These are phyloP conservation scores for Struthidea cinerea DNA, from an alignment of 2,113 vertebrate species.

Conservation along the genomic window DNA sequence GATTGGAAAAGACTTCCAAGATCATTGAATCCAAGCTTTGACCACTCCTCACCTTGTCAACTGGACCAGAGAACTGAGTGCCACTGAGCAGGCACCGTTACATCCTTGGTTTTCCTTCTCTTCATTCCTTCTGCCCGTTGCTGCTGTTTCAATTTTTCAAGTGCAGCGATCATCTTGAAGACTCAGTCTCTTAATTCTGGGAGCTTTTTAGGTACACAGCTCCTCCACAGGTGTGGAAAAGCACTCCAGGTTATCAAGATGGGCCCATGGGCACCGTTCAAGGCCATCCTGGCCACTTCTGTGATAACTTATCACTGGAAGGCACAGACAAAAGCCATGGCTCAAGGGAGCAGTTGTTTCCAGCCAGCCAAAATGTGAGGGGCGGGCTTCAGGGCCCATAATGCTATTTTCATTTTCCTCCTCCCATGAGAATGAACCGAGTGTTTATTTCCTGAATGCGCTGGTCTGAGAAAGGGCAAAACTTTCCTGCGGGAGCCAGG, in stretches of 20 bases:
- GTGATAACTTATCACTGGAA: not conserved
- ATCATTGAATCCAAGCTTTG: not conserved
- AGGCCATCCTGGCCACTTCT: not conserved
- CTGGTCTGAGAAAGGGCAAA: slow-evolving; percentile 33
- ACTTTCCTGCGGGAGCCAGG: not conserved
- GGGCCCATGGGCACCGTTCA: not conserved
- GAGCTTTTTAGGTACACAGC: not conserved
- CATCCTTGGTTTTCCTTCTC: not conserved
- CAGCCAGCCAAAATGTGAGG: not conserved
- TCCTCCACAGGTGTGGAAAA: not conserved
- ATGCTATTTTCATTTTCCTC: slow-evolving; percentile 3
- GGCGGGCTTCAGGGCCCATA: not conserved
- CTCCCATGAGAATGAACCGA: not conserved
- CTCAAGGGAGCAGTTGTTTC: not conserved
- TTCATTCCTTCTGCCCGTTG: not conserved
- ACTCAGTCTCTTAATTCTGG: not conserved
- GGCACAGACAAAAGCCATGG: not conserved
- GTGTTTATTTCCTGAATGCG: slow-evolving; percentile 35
- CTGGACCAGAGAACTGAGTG: not conserved
- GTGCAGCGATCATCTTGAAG: not conserved
- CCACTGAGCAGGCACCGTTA: fast-evolving
- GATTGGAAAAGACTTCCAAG: not conserved
- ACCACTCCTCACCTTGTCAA: not conserved
- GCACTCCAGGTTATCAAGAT: not conserved
- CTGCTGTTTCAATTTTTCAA: not conserved